Base-by-base conservation (phyloP, 2,113 vertebrate species). In the Pleuronectes platessa region DNA sequence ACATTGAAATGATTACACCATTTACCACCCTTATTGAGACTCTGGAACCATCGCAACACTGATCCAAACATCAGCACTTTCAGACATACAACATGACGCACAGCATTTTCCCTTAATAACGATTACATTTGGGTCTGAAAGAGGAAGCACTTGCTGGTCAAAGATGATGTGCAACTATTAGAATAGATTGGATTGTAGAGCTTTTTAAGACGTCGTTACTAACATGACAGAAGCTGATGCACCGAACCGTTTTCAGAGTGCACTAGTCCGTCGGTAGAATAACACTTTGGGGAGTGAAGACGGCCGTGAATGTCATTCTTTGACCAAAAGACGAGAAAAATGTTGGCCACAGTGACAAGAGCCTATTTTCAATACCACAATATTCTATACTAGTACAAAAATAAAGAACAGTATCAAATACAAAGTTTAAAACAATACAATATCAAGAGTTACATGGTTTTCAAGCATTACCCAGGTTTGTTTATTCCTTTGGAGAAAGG, bases 391-490 rank as follows among this genome's bases (percentile, higher is more conserved):
- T 27, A 78, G 70, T 74, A 51, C 61, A 90, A 89, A 88, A 84
- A 87, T 79, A 81, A 82, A 87, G 77, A 89, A 76, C 82, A 87
- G 67, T 86, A 93, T 89, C 68, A 89, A 91, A 94, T 82, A 82
- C 84, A 78, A 63, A 51, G 83, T 86, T 84, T n/a, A 73, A 83
- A 86, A 87, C 70, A 85, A 86, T 53, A 89, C 87, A 85, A 88
- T 82, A 88, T 91, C 84, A 91, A 82, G 79, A 88, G 86, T 92
- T 84, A 90, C 83, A 88, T 86, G 78, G 87, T 88, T 92, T 93
- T 95, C 94, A 95, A 95, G 94, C 94, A 93, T 95, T 92, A 94
- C 83, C 94, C 94, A 95, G 94, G 94, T 95, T 93, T 87, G 82
- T 92, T 87, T 88, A 74, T 92, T 92, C 91, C 91, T 91, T 93